Evolutionary conservation across 2,888 invertebrate genomes (phyloP), one percentile per base, ranked within the genome.

Genomic region (Trichopria drosophilae): DNA sequence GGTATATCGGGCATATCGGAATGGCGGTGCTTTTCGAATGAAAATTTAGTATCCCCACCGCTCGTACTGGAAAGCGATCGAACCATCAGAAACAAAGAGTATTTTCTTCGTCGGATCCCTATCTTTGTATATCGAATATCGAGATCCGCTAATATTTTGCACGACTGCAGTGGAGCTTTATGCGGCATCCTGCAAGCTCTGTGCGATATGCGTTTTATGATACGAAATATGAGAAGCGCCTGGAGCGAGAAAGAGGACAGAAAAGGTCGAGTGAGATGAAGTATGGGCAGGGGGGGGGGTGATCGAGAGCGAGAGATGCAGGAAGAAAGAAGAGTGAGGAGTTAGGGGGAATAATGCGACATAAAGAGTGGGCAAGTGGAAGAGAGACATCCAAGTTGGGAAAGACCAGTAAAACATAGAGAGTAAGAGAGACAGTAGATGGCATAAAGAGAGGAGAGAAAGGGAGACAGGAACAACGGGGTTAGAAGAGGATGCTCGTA

Each of bases 171-270:
- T 6, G 10, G 24, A 24, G 44, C 19, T 41, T 45, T 34, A 43
- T 43, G 45, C 51, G 51, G 36, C 40, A 45, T 45, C 45, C 45
- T 28, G 45, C 40, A 51, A 35, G 44, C 44, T 36, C 43, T 23
- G 22, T 23, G 20, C 39, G 34, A 51, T 47, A 23, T 18, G 16
- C 13, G 32, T 52, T 46, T 39, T 48, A 52, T 26, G 34, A 35
- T 12, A 39, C 9, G 40, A 44, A 46, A 41, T n/a, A n/a, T n/a
- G n/a, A n/a, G n/a, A n/a, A n/a, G n/a, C 36, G 46, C 43, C 35
- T 40, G 44, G 32, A 12, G 32, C 13, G 29, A 36, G 44, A 48
- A 47, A 47, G 22, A 35, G 24, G 24, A 32, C 13, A 39, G 22
- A 39, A 39, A 26, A 23, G 26, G 24, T 20, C 20, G 36, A 13